Conservation (phyloP, 1,140 invertebrate species). For the Lepidurus apus region DNA sequence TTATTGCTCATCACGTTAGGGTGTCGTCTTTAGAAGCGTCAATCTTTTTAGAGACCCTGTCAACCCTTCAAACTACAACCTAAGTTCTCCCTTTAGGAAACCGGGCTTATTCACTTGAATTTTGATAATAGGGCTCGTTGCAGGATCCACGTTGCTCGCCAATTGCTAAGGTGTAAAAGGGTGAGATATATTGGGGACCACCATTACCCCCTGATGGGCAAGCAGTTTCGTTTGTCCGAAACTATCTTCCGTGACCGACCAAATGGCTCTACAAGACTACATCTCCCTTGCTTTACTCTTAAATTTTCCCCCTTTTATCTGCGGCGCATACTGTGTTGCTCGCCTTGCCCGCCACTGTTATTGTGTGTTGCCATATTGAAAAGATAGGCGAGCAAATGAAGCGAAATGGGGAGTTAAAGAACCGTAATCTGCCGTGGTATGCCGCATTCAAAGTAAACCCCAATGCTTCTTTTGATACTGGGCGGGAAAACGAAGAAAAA, state of each 20-base stretch:
- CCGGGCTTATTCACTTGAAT: no score
- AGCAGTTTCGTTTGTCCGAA: constrained; percentile 2
- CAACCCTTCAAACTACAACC: no score
- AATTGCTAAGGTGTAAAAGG: background rate
- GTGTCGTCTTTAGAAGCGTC: no score
- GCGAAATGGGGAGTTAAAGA: constrained; percentile 2
- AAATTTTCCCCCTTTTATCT: background rate
- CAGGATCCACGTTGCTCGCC: background rate
- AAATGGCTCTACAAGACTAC: background rate
- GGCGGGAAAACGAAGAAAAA: background rate
- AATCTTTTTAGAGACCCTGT: no score
- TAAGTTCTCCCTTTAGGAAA: no score
- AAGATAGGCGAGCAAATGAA: constrained; percentile 15
- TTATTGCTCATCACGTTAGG: no score
- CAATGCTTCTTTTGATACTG: background rate
- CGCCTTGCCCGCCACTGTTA: background rate
- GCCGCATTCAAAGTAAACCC: background rate
- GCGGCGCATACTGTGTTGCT: background rate
- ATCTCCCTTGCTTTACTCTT: background rate
- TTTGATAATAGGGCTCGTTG: no score
- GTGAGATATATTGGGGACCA: constrained; percentile 10
- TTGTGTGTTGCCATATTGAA: background rate
- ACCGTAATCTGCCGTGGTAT: background rate
- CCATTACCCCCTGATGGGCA: background rate
- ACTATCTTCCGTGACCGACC: background rate